Conservation (phyloP, 2,888 invertebrate species). For the Torymus tubicola region DNA sequence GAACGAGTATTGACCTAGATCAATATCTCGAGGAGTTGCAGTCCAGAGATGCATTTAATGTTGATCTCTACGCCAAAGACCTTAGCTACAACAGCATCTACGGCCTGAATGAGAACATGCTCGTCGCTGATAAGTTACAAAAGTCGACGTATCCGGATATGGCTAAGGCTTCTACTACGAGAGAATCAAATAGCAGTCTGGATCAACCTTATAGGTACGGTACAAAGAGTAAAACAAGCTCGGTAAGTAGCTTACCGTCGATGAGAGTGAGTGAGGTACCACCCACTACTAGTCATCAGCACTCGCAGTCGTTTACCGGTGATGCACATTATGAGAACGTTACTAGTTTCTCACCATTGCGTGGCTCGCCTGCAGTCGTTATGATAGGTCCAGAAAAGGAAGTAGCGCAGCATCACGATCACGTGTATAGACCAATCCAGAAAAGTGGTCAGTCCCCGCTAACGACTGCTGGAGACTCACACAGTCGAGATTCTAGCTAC, state of each 20-base stretch:
- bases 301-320: constrained; percentile 73
- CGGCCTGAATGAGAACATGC: constrained; percentile 70
- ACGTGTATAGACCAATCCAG: constrained; percentile 11
- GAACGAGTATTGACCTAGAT: constrained; percentile 82
- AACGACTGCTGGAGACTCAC: constrained; percentile 56
- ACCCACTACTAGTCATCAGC: constrained; percentile 68
- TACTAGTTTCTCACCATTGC: constrained; percentile 68
- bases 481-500: constrained; percentile 70
- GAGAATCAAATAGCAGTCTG: constrained; percentile 54
- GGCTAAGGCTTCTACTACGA: constrained; percentile 50
- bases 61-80: constrained; percentile 73
- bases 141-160: constrained; percentile 67
- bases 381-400: constrained; percentile 60
- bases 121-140: constrained; percentile 66
- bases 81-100: constrained; percentile 72
- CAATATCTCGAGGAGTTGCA: constrained; percentile 83
- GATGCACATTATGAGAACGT: constrained; percentile 73
- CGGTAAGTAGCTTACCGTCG: constrained; percentile 72
- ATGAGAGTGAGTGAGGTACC: constrained; percentile 72
- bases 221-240: constrained; percentile 69
- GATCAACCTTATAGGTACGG: constrained; percentile 67
- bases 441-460: constrained; percentile 42
- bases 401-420: constrained; percentile 41
- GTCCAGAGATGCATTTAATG: constrained; percentile 77
- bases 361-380: constrained; percentile 62